Evolutionary conservation across 2,888 invertebrate genomes (phyloP).

Genomic region (Teinopalpus imperialis): DNA sequence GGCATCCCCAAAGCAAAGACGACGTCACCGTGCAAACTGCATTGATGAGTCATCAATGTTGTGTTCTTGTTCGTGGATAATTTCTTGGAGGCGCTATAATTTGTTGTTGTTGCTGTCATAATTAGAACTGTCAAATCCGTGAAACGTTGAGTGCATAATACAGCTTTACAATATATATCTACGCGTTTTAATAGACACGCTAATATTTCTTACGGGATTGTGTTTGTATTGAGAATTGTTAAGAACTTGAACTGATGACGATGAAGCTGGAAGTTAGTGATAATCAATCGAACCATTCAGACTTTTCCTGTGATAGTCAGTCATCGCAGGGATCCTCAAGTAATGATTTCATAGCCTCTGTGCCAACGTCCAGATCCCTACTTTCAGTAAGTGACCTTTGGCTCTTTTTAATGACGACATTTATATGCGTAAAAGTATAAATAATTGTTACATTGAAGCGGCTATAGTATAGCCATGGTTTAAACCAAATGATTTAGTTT

Average conservation of each 20-base stretch:
- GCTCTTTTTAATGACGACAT: too few relatives aligned
- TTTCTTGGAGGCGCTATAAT: conserved; percentile 57
- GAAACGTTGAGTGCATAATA: conserved; percentile 41
- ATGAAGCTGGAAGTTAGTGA: conserved; percentile 84
- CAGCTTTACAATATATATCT: conserved; percentile 34
- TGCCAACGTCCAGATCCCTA: conserved; percentile 59
- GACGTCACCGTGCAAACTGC: conserved; percentile 65
- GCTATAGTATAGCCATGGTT: too few relatives aligned
- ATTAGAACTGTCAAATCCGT: conserved; percentile 57
- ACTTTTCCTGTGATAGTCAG: conserved; percentile 83
- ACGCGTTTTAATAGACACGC: conserved; percentile 44
- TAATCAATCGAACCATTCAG: conserved; percentile 82
- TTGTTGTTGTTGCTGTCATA: conserved; percentile 58
- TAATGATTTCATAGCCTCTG: conserved; percentile 67
- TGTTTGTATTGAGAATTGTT: conserved; percentile 36
- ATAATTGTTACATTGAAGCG: too few relatives aligned
- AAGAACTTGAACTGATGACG: conserved; percentile 60
- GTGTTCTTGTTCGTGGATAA: conserved; percentile 58
- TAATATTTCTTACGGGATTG: conserved; percentile 33
- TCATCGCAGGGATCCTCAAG: conserved; percentile 81
- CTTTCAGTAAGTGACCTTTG: conserved; percentile 58
- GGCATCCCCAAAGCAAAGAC: conserved; percentile 73
- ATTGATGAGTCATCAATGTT: conserved; percentile 76
- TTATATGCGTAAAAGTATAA: too few relatives aligned
- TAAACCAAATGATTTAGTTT: too few relatives aligned